Percentiles rank a stretch among this genome's conserved stretches.
Evolutionary conservation across 2,888 invertebrate species (phyloP).

Genomic region (Carterocephalus palaemon): DNA sequence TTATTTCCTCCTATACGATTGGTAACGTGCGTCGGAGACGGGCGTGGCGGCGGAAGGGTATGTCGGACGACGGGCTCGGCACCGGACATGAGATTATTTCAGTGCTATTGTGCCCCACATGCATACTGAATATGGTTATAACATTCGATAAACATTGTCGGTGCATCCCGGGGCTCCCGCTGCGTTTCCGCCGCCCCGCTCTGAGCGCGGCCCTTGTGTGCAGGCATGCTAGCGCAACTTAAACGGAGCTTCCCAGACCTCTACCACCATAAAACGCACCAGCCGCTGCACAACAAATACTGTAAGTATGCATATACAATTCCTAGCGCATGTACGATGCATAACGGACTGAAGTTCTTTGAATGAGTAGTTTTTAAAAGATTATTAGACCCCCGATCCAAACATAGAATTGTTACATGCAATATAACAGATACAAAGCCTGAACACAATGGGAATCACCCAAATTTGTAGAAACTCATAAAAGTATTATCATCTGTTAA

Average conservation of each 20-base stretch:
- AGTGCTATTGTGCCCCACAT: conserved; percentile 1
- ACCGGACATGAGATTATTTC: conserved; percentile 12
- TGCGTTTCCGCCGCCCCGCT: conserved; percentile 53
- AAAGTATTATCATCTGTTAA: conserved; percentile 1
- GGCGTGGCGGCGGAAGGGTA: conserved; percentile 38
- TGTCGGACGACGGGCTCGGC: conserved; percentile 15
- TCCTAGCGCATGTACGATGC: conserved; percentile 43
- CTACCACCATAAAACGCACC: conserved; percentile 87
- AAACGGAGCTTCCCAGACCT: conserved; percentile 93
- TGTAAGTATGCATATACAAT: conserved; percentile 71
- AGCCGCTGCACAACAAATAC: conserved; percentile 86
- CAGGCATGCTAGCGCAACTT: conserved; percentile 93
- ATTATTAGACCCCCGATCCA: conserved; percentile 11
- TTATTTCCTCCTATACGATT: conserved; percentile 53
- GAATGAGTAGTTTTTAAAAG: conserved; percentile 21
- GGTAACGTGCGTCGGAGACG: conserved; percentile 49
- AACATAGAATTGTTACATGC: conserved; percentile 12
- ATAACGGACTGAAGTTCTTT: conserved; percentile 16
- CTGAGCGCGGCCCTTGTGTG: conserved; percentile 80
- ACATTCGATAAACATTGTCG: conserved; percentile 18
- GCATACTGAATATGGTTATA: conserved; percentile 10
- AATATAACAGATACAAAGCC: conserved; percentile 17
- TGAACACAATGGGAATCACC: conserved; percentile 18
- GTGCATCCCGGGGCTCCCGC: conserved; percentile 13
- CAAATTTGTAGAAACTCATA: conserved; percentile 9